Conservation (phyloP, 2,888 invertebrate genomes). For the Latrodectus hesperus region DNA sequence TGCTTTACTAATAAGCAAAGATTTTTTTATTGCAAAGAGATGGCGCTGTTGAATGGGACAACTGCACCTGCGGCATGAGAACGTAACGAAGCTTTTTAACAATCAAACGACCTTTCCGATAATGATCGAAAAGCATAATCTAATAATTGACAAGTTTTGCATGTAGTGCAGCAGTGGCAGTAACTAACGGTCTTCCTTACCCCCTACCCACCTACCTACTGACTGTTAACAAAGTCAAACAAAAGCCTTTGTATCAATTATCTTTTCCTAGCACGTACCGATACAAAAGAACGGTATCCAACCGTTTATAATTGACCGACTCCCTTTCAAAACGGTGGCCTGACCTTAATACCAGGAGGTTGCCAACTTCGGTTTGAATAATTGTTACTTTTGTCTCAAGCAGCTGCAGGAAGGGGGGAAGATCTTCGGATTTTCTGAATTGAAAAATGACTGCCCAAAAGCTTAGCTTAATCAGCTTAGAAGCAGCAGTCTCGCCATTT, state of each 20-base stretch:
- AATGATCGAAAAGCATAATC: slow-evolving; percentile 32
- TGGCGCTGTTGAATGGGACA: slow-evolving; percentile 1
- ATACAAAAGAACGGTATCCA: slow-evolving; percentile 24
- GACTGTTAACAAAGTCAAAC: not conserved
- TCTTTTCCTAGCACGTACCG: slow-evolving; percentile 1
- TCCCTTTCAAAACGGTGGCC: slow-evolving; percentile 2
- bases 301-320: slow-evolving; percentile 20
- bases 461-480: slow-evolving; percentile 11
- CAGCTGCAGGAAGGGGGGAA: slow-evolving; percentile 12
- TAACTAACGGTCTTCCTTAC: slow-evolving; percentile 27
- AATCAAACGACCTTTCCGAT: not conserved
- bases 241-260: slow-evolving; percentile 34
- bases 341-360: slow-evolving; percentile 33
- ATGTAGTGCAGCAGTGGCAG: not conserved
- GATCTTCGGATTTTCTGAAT: slow-evolving; percentile 3
- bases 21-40: not conserved
- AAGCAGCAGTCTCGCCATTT: not conserved
- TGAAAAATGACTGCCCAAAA: not conserved
- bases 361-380: slow-evolving; percentile 33
- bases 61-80: slow-evolving; percentile 28
- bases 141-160: slow-evolving; percentile 32
- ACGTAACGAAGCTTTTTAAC: not conserved
- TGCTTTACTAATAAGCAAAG: too few relatives aligned
- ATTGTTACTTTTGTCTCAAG: slow-evolving; percentile 19
- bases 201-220: not conserved